These are phyloP conservation scores for Camelus bactrianus DNA, from an alignment of 2,113 vertebrate genomes.

Conservation along the genomic window DNA sequence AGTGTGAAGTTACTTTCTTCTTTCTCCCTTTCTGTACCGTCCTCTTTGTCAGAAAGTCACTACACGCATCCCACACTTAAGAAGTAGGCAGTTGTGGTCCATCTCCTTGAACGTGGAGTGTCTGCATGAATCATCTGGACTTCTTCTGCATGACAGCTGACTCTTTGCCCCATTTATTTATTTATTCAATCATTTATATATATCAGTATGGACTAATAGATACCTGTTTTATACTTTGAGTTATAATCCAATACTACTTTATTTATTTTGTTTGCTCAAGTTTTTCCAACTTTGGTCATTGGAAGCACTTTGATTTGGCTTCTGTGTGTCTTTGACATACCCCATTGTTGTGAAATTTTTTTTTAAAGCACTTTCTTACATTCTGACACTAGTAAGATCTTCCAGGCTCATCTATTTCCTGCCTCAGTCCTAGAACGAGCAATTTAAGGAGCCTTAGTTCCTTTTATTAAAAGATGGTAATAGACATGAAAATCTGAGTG, in stretches of 20 bases:
- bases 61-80: background rate
- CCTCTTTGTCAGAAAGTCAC: background rate
- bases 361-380: background rate
- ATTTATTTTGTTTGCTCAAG: background rate
- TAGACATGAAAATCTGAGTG: background rate
- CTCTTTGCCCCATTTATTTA: background rate
- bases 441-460: background rate
- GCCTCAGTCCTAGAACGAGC: background rate
- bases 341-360: too few relatives aligned
- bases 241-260: background rate
- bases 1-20: accelerated
- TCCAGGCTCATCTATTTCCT: background rate
- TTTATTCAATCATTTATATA: accelerated
- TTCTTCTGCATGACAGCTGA: background rate
- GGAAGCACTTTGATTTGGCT: background rate
- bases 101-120: accelerated
- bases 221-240: background rate
- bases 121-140: background rate
- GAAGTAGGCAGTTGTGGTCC: accelerated
- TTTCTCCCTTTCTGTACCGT: background rate
- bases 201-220: background rate
- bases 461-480: background rate
- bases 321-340: background rate
- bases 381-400: too few relatives aligned
- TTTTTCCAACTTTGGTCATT: background rate